Evolutionary conservation across 2,888 invertebrate genomes (phyloP), one percentile per base, ranked within the genome.

Genomic region (Pediacus dermestoides): DNA sequence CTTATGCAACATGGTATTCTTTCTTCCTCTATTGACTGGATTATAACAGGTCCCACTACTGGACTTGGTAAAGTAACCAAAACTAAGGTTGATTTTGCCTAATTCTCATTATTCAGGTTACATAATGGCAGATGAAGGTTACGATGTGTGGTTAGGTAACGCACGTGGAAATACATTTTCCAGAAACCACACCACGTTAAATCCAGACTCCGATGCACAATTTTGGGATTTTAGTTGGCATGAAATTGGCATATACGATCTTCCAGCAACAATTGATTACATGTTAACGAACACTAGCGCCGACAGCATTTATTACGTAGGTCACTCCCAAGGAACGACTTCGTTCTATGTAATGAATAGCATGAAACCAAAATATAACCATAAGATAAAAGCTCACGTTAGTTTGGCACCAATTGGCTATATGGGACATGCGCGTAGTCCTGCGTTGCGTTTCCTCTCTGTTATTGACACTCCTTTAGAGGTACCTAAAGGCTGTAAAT

Each of bases 171-270:
- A 23, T 23, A 4, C 4, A 4, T 23, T 4, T n/a, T 23, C 23
- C 23, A 3, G 23, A 23, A 23, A n/a, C 4, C 23, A 23, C 10
- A 3, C 4, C 4, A 4, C 4, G 3, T 23, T 23, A n/a, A 10
- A 23, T 7, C 23, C 23, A n/a, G 23, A 23, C 23, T 9, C n/a
- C 3, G 23, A 23, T 7, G 3, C 3, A 3, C 4, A 23, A 23
- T 23, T 23, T 23, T 23, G 23, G 23, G 9, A 23, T n/a, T 23
- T 23, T 23, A 9, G 9, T 7, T 23, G n/a, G 23, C 9, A 23
- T 9, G 10, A n/a, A 4, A n/a, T 23, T 6, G 23, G 9, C 23
- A 7, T n/a, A 4, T 4, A 9, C 23, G 23, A 23, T 23, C 10
- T 23, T 4, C 4, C 23, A 3, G 10, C n/a, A 4, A 23, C 23